Evolutionary conservation across 2,797 vertebrate genomes (phyloP).

Genomic region (Lacerta agilis): DNA sequence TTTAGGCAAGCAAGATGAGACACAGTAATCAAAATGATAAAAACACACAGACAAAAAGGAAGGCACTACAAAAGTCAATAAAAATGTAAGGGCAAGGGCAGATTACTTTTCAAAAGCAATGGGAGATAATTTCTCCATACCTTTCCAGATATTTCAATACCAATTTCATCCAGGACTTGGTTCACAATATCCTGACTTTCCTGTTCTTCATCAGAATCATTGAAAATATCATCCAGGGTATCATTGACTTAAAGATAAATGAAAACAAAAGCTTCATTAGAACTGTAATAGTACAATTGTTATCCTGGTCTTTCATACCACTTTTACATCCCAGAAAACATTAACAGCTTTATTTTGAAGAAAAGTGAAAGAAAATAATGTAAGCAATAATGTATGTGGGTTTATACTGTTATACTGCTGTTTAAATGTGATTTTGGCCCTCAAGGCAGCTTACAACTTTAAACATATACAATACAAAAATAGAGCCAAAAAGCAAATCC

Average conservation of each 20-base stretch:
- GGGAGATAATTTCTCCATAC: slow-evolving; percentile 71
- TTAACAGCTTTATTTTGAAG: not conserved
- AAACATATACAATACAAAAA: no score
- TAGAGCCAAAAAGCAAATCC: no score
- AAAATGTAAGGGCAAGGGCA: not conserved
- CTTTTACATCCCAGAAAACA: not conserved
- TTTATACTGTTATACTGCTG: no score
- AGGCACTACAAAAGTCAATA: not conserved
- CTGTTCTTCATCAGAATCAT: slow-evolving; percentile 96
- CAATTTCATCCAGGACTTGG: slow-evolving; percentile 98
- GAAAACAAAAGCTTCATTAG: not conserved
- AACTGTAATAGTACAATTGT: slow-evolving; percentile 17
- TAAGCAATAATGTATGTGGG: no score
- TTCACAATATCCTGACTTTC: slow-evolving; percentile 98
- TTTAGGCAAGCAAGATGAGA: slow-evolving; percentile 51
- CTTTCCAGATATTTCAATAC: slow-evolving; percentile 98
- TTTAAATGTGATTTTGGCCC: no score
- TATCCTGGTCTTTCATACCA: not conserved
- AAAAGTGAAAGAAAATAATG: not conserved
- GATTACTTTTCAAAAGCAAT: not conserved
- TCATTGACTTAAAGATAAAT: slow-evolving; percentile 87
- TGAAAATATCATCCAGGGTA: slow-evolving; percentile 96
- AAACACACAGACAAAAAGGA: slow-evolving; percentile 1
- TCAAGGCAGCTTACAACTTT: no score
- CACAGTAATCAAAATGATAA: not conserved